These are phyloP conservation scores for Triplophysa yarkandensis DNA, from an alignment of 2,797 vertebrate species.

Conservation along the genomic window DNA sequence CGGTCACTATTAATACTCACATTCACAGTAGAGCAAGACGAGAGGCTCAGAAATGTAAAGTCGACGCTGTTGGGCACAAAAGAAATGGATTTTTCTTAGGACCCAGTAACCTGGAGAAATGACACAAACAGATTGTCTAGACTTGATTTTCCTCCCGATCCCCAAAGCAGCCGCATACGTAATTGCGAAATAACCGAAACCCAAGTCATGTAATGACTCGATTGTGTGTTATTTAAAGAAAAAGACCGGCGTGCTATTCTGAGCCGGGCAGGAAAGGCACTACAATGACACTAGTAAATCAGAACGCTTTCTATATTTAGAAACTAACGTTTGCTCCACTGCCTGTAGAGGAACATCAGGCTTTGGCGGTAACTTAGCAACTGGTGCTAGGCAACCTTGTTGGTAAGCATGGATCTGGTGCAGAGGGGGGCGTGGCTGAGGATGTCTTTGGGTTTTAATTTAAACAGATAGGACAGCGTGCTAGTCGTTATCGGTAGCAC, in stretches of 20 bases:
- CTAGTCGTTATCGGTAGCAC: slow-evolving; percentile 13
- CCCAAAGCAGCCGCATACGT: background rate
- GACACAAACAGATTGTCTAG: slow-evolving; percentile 22
- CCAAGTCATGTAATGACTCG: slow-evolving; percentile 1
- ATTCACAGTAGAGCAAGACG: slow-evolving; percentile 36
- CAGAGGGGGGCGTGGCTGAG: slow-evolving; percentile 53
- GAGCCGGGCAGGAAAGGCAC: slow-evolving; percentile 50
- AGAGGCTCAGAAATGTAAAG: slow-evolving; percentile 26
- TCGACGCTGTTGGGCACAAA: slow-evolving; percentile 20
- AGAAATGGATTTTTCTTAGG: background rate
- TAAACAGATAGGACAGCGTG: slow-evolving; percentile 37
- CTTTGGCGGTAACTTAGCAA: slow-evolving; percentile 60
- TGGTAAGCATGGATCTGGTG: slow-evolving; percentile 63
- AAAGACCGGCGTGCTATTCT: slow-evolving; percentile 50
- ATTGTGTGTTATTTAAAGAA: slow-evolving; percentile 31
- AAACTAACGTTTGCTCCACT: slow-evolving; percentile 56
- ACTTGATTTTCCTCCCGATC: slow-evolving; percentile 29
- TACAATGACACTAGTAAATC: slow-evolving; percentile 56
- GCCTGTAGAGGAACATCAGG: slow-evolving; percentile 58
- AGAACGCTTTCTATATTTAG: slow-evolving; percentile 57
- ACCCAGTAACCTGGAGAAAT: slow-evolving; percentile 21
- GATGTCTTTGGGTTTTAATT: slow-evolving; percentile 52
- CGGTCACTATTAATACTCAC: slow-evolving; percentile 23
- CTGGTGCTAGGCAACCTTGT: slow-evolving; percentile 64
- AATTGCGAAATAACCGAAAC: slow-evolving; percentile 20